Evolutionary conservation across 2,888 invertebrate species (phyloP).

Genomic region (Elgonia sp.): DNA sequence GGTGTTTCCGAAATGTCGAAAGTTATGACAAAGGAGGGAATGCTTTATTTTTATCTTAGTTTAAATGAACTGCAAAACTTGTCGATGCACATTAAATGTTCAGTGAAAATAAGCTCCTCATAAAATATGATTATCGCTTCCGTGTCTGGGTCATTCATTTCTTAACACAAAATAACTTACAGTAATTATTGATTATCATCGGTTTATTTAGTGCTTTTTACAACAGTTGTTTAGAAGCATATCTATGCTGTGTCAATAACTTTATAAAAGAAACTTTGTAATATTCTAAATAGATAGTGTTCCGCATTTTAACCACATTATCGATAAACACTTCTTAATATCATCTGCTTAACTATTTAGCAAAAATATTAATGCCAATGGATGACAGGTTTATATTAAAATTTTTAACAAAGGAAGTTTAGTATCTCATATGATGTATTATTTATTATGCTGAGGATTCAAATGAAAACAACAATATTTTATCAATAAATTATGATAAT

Average conservation of each 20-base stretch:
- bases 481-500: too few relatives aligned
- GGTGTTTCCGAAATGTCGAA: constrained; percentile 8
- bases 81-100: constrained; percentile 41
- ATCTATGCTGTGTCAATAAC: constrained; percentile 15
- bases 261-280: constrained; percentile 20
- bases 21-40: neutral
- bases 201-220: constrained; percentile 38
- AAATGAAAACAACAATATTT: too few relatives aligned
- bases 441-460: too few relatives aligned
- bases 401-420: too few relatives aligned
- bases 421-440: too few relatives aligned
- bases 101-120: constrained; percentile 44
- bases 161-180: constrained; percentile 48
- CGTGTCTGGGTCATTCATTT: constrained; percentile 48
- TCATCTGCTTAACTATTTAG: too few relatives aligned
- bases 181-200: constrained; percentile 38
- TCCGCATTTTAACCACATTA: too few relatives aligned
- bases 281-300: too few relatives aligned
- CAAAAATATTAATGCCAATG: too few relatives aligned
- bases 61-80: constrained; percentile 52
- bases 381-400: too few relatives aligned
- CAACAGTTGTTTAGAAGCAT: neutral
- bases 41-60: constrained; percentile 30
- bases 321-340: too few relatives aligned
- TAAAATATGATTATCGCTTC: constrained; percentile 57